Percentiles rank a stretch among this genome's conserved stretches.
Evolutionary conservation across 2,797 vertebrate genomes (phyloP).

Genomic region (Hybognathus amarus): DNA sequence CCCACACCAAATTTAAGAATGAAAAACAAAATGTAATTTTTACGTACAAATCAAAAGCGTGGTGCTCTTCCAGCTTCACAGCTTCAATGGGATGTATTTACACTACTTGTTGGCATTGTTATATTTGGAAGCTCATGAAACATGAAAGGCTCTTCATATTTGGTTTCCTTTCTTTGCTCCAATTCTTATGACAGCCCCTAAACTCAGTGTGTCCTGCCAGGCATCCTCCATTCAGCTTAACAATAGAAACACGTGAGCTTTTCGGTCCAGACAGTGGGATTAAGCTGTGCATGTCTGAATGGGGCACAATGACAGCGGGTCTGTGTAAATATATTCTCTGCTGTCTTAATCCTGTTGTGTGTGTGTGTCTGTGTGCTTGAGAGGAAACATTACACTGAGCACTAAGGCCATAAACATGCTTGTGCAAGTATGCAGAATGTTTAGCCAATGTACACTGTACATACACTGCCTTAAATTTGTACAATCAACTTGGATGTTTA

Average conservation of each 20-base stretch:
- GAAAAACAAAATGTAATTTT: not conserved
- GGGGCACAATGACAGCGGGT: slow-evolving; percentile 21
- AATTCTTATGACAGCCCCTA: slow-evolving; percentile 49
- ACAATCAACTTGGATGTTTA: too few species aligned
- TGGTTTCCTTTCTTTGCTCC: slow-evolving; percentile 39
- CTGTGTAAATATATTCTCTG: slow-evolving; percentile 50
- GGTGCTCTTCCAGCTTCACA: slow-evolving; percentile 7
- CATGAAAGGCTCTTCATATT: slow-evolving; percentile 40
- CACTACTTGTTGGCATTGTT: slow-evolving; percentile 27
- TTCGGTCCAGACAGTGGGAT: slow-evolving; percentile 44
- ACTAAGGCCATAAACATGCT: not conserved
- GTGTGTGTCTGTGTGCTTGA: slow-evolving; percentile 18
- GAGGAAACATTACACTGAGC: slow-evolving; percentile 1
- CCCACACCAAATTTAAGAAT: slow-evolving; percentile 3
- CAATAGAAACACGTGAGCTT: slow-evolving; percentile 40
- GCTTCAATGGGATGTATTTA: not conserved
- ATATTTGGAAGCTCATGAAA: slow-evolving; percentile 46
- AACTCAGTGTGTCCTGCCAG: slow-evolving; percentile 56
- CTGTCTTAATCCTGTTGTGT: slow-evolving; percentile 41
- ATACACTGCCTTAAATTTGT: not conserved
- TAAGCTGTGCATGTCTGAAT: slow-evolving; percentile 56
- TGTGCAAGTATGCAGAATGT: not conserved
- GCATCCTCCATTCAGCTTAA: slow-evolving; percentile 25
- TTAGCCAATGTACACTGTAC: not conserved
- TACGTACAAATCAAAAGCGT: not conserved